Evolutionary conservation across 2,888 invertebrate species (phyloP), one percentile per base, ranked within the genome.

Genomic region (Agrotis segetum): DNA sequence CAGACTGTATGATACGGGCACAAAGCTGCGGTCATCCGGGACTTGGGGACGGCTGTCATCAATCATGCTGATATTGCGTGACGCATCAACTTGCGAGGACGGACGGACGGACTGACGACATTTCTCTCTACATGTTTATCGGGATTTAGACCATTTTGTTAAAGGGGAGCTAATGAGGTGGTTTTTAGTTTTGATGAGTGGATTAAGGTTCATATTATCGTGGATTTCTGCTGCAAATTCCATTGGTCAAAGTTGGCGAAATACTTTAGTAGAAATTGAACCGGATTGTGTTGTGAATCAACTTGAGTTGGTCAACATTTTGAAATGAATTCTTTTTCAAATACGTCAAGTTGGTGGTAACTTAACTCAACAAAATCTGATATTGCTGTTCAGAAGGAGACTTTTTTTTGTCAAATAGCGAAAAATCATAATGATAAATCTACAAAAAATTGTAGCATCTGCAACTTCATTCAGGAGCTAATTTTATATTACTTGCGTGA

Each of bases 21-120:
- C 78, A 83, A 81, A 83, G 83, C 82, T 85, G 87, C 83, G 89
- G 87, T 87, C 88, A 89, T 83, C 83, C 84, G 85, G 86, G 88
- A 84, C 83, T 82, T 64, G 84, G 84, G 86, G 84, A 83, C 78
- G 77, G 74, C 81, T 80, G 85, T 89, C 92, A 92, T 93, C 93
- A 94, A 94, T 95, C 94, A 95, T 90, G 87, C 85, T 89, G 92
- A 93, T 94, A 93, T 93, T 92, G 93, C 92, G 92, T 94, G 93
- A 93, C 94, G 90, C 92, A 92, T 91, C 92, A 93, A 92, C 90
- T 92, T 88, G 86, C 84, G 84, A 66, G 75, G 76, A 74, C 74
- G 77, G 46, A 77, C 65, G 47, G 74, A 71, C 61, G 66, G 53
- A 52, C 63, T 66, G 73, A 74, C 85, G 88, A 91, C 88, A 90